Percentiles rank a stretch among this genome's conserved stretches.
phyloP scores from a whole-genome alignment of 2,113 vertebrate genomes.

The Amphilophus citrinellus region DNA sequence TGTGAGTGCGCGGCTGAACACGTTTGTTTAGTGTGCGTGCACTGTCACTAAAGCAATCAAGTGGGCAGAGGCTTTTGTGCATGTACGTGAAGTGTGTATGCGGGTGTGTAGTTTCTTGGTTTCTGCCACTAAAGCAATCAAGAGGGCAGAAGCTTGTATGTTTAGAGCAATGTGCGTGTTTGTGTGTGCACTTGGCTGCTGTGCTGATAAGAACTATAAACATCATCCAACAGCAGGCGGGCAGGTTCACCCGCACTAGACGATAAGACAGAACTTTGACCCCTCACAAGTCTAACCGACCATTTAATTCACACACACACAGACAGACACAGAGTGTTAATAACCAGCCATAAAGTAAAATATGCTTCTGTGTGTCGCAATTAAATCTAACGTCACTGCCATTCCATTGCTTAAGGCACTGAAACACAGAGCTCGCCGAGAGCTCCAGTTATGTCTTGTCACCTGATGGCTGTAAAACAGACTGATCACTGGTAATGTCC shows the following conservation, averaged over 20 bases:
- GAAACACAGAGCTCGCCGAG: conserved; percentile 12
- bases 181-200: conserved; percentile 53
- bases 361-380: conserved; percentile 56
- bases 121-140: conserved; percentile 65
- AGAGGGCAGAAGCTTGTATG: conserved; percentile 63
- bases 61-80: conserved; percentile 60
- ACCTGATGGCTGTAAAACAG: conserved; percentile 59
- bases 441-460: conserved; percentile 42
- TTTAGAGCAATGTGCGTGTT: conserved; percentile 48
- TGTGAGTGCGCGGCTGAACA: conserved; percentile 10
- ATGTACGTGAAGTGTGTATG: conserved; percentile 40
- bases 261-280: conserved; percentile 77
- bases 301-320: conserved; percentile 59
- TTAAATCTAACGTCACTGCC: conserved; percentile 70
- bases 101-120: conserved; percentile 41
- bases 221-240: conserved; percentile 74
- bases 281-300: conserved; percentile 67
- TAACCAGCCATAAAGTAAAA: conserved; percentile 57
- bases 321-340: conserved; percentile 19
- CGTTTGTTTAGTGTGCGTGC: conserved; percentile 67
- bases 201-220: conserved; percentile 80
- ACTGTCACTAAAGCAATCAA: conserved; percentile 76
- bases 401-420: conserved; percentile 50
- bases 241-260: conserved; percentile 64
- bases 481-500: conserved; percentile 65